phyloP scores from a whole-genome alignment of 2,888 invertebrate species.

The Pantelozetes paolii region DNA sequence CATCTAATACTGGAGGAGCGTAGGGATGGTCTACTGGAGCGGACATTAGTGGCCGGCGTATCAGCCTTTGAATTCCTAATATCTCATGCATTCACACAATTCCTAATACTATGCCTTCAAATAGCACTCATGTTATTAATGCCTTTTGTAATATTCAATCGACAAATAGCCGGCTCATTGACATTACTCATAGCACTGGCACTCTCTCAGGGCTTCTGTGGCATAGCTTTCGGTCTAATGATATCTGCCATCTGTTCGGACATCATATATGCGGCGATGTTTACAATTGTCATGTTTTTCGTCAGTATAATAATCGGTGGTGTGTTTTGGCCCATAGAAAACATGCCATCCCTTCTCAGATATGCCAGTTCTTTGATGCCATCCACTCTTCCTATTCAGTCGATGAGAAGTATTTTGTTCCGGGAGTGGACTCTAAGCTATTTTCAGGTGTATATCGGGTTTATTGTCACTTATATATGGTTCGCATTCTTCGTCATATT shows the following conservation, averaged over 20 bases:
- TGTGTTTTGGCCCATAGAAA: constrained; percentile 93
- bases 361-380: constrained; percentile 68
- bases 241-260: constrained; percentile 87
- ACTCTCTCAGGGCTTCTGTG: constrained; percentile 83
- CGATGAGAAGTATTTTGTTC: constrained; percentile 69
- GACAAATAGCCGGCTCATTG: constrained; percentile 84
- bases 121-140: constrained; percentile 74
- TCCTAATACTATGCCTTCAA: constrained; percentile 91
- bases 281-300: constrained; percentile 71
- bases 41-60: constrained; percentile 90
- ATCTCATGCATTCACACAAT: constrained; percentile 88
- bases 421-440: constrained; percentile 65
- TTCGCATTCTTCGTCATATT: constrained; percentile 60
- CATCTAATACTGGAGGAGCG: constrained; percentile 83
- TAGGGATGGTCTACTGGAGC: constrained; percentile 81
- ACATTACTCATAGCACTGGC: constrained; percentile 76
- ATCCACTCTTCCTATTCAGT: constrained; percentile 71
- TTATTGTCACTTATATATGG: constrained; percentile 71
- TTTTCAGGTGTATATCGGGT: constrained; percentile 67
- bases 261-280: constrained; percentile 66
- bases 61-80: constrained; percentile 84
- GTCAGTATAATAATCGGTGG: constrained; percentile 56
- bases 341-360: constrained; percentile 76
- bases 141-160: constrained; percentile 82
- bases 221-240: constrained; percentile 93